These are phyloP conservation scores for Phylloscopus collybita DNA, from an alignment of 2,797 vertebrate species.

Conservation along the genomic window DNA sequence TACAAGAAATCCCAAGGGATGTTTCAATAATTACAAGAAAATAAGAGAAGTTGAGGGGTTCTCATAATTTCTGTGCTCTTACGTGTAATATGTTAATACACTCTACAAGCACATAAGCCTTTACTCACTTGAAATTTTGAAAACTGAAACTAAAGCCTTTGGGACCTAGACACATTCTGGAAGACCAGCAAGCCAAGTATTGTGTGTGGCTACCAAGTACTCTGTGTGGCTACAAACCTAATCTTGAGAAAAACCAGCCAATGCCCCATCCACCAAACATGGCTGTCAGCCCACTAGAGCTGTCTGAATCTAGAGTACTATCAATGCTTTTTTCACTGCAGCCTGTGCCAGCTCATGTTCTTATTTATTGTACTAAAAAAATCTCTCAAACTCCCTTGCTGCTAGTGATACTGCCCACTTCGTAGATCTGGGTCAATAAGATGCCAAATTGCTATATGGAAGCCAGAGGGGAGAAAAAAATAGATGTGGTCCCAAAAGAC, in stretches of 20 bases:
- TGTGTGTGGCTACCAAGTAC: neutral
- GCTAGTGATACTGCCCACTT: neutral
- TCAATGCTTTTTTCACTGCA: neutral
- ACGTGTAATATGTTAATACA: neutral
- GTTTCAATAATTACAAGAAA: neutral
- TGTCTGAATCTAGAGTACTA: neutral
- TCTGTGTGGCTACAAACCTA: neutral
- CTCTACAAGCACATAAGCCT: neutral
- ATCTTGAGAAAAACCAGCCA: neutral
- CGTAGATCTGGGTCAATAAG: slow-evolving; percentile 10
- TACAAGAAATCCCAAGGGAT: neutral
- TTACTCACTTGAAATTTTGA: neutral
- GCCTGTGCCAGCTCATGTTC: neutral
- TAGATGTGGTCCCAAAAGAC: neutral
- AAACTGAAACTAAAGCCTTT: neutral
- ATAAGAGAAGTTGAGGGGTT: neutral
- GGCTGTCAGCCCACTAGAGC: neutral
- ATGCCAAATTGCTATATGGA: neutral
- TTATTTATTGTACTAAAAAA: slow-evolving; percentile 47
- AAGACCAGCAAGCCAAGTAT: neutral
- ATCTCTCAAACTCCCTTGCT: slow-evolving; percentile 12
- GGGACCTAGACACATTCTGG: neutral
- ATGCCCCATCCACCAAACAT: neutral
- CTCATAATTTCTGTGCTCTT: neutral
- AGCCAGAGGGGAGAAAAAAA: slow-evolving; percentile 7